These are phyloP conservation scores for Druon quercuslanigerum DNA, from an alignment of 1,140 invertebrate genomes.

Conservation along the genomic window DNA sequence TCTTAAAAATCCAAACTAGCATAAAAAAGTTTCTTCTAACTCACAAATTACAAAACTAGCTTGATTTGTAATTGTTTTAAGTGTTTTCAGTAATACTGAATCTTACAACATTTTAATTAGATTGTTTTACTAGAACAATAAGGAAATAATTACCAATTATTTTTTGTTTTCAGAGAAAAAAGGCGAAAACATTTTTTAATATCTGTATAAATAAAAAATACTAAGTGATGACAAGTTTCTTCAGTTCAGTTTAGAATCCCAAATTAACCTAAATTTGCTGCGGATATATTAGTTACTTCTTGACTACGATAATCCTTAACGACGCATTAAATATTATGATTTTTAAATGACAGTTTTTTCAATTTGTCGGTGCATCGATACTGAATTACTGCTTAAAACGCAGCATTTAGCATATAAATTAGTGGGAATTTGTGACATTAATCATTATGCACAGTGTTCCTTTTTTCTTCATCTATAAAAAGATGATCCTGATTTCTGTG, in stretches of 20 bases:
- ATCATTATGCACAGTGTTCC: conserved; percentile 6
- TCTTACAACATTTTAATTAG: too few species aligned
- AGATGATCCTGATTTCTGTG: too few species aligned
- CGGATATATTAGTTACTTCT: neutral
- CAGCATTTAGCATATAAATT: conserved; percentile 14
- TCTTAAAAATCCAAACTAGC: too few species aligned
- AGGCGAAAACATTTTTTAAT: neutral
- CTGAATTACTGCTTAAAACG: conserved; percentile 2
- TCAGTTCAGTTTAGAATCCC: neutral
- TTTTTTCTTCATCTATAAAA: neutral
- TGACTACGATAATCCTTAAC: conserved; percentile 13
- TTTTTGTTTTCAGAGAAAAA: neutral
- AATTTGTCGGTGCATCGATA: conserved; percentile 10
- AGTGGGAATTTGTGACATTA: conserved; percentile 9
- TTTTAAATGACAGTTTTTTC: conserved; percentile 1
- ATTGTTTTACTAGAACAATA: too few species aligned
- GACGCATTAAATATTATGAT: neutral
- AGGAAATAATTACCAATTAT: too few species aligned
- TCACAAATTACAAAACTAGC: too few species aligned
- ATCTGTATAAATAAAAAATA: neutral
- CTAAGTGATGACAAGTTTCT: neutral
- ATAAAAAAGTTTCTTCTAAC: too few species aligned
- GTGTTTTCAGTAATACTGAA: too few species aligned
- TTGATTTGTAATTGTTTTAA: too few species aligned
- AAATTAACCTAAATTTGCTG: conserved; percentile 14